Base-by-base conservation (phyloP, 2,797 vertebrate genomes). In the Taeniopygia guttata region DNA sequence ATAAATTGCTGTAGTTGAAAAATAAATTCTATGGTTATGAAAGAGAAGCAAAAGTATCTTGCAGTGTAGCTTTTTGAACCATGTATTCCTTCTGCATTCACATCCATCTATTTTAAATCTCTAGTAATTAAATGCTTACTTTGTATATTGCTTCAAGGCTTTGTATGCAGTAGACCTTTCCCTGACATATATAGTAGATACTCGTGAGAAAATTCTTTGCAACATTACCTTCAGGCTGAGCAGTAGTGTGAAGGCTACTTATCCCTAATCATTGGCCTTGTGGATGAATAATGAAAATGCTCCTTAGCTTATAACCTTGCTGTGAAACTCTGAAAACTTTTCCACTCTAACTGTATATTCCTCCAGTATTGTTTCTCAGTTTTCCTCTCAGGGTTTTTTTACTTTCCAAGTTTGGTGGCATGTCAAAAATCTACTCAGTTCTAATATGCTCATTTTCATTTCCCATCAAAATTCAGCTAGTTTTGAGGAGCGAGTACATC, bases 331-430 rank as follows among this genome's bases (percentile, higher is more conserved):
- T 45, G 42, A 82, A 83, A 70, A 74, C 4, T 72, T 87, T 87
- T 80, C 43, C 27, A 68, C 21, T 0, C 0, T 51, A 66, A 34
- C 43, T 5, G 1, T 22, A 14, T 1, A 0, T 40, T 46, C 7
- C 9, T 29, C 6, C 27, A 13, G 6, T 38, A 49, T 6, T 20
- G 1, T 46, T 70, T 75, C 79, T 51, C 51, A 51, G 13, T 32
- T 90, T 86, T 88, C 10, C 8, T 68, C 29, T 43, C 40, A 51
- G 4, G 7, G 3, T 49, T 85, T 89, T 83, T 26, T 45, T 52
- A 48, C 25, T 60, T 87, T 54, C 6, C 5, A 67, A 10, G 15
- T 75, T 72, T 43, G 36, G 10, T 25, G 8, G 8, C 17, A 4
- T 7, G 7, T 13, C 34, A 84, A 62, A 90, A 72, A 16, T 43